phyloP scores from a whole-genome alignment of 2,797 vertebrate species.

The Xiphophorus birchmanni region DNA sequence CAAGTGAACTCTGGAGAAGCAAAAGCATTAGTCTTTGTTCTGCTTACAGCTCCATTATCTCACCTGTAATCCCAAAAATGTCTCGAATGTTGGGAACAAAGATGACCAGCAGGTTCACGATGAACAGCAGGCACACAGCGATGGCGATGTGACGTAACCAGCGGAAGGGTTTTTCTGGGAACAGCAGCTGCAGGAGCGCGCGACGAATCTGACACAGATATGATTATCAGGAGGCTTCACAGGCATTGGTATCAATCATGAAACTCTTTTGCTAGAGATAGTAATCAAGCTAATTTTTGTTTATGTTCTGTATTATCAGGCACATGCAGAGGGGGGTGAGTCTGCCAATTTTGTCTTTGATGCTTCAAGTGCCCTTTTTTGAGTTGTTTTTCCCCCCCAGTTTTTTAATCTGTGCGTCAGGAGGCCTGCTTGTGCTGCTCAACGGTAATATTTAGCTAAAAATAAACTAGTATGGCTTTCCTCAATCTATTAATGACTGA shows the following conservation, averaged over 20 bases:
- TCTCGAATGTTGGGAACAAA: conserved; percentile 86
- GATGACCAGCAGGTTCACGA: conserved; percentile 87
- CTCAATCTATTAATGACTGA: too few relatives aligned
- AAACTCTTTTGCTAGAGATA: neutral
- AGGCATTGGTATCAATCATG: neutral
- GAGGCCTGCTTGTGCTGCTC: too few relatives aligned
- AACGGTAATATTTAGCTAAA: too few relatives aligned
- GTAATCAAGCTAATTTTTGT: neutral
- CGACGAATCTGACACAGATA: conserved; percentile 79
- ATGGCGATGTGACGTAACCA: conserved; percentile 84
- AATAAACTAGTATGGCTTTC: too few relatives aligned
- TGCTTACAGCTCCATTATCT: conserved; percentile 16
- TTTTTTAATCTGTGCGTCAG: too few relatives aligned
- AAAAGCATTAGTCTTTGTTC: neutral
- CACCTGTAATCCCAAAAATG: conserved; percentile 88
- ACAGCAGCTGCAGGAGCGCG: conserved; percentile 85
- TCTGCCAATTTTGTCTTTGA: too few relatives aligned
- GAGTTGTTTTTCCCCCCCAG: too few relatives aligned
- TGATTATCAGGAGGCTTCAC: neutral
- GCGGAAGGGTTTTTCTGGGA: conserved; percentile 84
- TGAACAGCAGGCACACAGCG: conserved; percentile 78
- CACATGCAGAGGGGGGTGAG: too few relatives aligned
- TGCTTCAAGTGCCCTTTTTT: too few relatives aligned
- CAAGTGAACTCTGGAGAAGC: neutral
- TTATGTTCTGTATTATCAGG: too few relatives aligned